Percentiles rank a stretch among this genome's conserved stretches.
These are phyloP conservation scores for Ascaphus truei DNA, from an alignment of 2,113 vertebrate species.

Conservation along the genomic window DNA sequence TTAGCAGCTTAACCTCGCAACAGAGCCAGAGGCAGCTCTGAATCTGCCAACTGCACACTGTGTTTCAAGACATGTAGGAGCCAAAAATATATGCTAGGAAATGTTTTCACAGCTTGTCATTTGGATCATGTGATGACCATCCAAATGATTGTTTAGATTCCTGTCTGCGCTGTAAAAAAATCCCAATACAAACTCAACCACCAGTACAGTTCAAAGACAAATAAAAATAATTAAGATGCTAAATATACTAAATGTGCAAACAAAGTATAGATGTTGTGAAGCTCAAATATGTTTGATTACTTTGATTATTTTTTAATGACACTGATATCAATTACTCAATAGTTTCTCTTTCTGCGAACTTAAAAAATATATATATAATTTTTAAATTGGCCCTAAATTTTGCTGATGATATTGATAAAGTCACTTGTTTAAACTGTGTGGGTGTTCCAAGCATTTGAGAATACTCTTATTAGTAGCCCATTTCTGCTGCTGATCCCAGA, in stretches of 20 bases:
- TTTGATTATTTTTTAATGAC: neutral
- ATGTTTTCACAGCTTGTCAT: slow-evolving; percentile 5
- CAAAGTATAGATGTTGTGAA: neutral
- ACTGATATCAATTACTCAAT: neutral
- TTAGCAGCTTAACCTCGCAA: neutral
- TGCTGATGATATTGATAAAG: too few species aligned
- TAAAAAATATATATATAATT: too few species aligned
- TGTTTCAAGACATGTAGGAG: neutral
- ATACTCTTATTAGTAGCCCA: too few species aligned
- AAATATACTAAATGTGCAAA: too few species aligned
- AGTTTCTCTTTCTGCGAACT: too few species aligned
- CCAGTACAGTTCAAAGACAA: neutral
- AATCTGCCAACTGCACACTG: neutral
- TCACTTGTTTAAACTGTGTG: too few species aligned
- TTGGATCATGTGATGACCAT: neutral
- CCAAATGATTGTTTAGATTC: neutral
- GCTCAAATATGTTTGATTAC: neutral
- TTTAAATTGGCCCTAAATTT: too few species aligned
- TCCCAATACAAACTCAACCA: neutral
- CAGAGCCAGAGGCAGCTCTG: neutral
- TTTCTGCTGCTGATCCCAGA: too few species aligned
- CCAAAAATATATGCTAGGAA: neutral
- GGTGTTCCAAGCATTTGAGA: too few species aligned
- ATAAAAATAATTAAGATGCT: too few species aligned
- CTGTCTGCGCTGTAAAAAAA: neutral